Percentiles rank a stretch among this genome's conserved stretches.
Evolutionary conservation across 2,888 invertebrate species (phyloP).

Genomic region (Lysandra coridon): DNA sequence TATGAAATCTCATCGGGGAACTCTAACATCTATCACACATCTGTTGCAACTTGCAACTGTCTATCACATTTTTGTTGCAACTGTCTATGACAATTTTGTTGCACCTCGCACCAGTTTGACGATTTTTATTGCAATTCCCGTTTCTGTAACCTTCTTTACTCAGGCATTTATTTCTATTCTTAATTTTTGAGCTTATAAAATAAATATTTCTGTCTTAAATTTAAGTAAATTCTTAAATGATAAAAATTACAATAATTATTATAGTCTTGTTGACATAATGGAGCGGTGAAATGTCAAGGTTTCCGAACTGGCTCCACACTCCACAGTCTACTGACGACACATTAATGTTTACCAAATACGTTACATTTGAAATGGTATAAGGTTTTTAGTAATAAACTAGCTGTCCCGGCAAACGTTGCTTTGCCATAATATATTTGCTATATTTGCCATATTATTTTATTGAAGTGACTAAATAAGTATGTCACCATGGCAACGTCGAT

Average conservation of each 20-base stretch:
- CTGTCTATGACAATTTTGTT: not conserved
- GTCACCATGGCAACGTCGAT: no score
- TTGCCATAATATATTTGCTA: no score
- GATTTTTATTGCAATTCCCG: not conserved
- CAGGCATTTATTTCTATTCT: no score
- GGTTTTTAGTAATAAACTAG: not conserved
- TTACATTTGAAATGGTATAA: not conserved
- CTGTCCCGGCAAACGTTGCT: no score
- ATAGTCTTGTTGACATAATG: not conserved
- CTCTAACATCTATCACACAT: not conserved
- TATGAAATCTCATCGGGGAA: slow-evolving; percentile 33
- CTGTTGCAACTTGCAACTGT: not conserved
- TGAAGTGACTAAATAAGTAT: no score
- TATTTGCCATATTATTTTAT: no score
- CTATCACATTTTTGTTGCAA: not conserved
- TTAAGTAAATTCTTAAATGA: not conserved
- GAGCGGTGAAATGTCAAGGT: slow-evolving; percentile 4
- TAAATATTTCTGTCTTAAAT: no score
- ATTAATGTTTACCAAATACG: slow-evolving; percentile 1
- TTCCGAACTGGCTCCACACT: slow-evolving; percentile 1
- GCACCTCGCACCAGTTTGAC: not conserved
- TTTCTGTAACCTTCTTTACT: no score
- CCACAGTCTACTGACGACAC: not conserved
- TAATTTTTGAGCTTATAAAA: not conserved
- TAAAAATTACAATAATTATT: not conserved